Percentiles rank a stretch among this genome's conserved stretches.
Conservation (phyloP, 2,113 vertebrate species). For the Chamaetylas fuelleborni region DNA sequence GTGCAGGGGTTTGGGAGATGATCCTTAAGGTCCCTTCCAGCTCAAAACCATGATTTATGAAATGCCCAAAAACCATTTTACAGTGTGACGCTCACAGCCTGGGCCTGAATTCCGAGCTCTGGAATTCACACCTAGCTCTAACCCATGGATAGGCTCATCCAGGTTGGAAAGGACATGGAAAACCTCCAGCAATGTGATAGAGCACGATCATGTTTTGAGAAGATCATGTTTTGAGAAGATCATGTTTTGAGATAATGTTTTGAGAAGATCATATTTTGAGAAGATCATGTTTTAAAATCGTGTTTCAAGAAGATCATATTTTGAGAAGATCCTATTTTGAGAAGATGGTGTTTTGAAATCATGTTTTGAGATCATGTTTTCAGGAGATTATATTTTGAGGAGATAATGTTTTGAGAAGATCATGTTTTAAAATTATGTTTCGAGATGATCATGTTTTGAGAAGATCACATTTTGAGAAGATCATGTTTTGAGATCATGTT, state of each 20-base stretch:
- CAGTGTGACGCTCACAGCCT: accelerated
- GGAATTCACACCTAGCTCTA: background rate
- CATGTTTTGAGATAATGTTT: background rate
- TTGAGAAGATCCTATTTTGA: background rate
- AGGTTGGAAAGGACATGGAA: background rate
- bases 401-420: background rate
- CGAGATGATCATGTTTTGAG: background rate
- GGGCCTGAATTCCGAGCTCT: background rate
- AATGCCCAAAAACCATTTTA: background rate
- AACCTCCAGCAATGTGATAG: accelerated
- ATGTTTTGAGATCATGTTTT: background rate
- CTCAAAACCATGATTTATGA: background rate
- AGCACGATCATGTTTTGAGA: too few species aligned
- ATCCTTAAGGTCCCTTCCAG: background rate
- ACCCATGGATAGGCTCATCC: accelerated
- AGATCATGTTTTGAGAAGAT: background rate
- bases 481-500: background rate
- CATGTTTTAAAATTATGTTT: too few species aligned
- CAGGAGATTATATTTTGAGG: too few species aligned
- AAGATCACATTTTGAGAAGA: background rate
- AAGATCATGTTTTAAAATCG: too few species aligned
- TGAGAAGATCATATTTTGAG: too few species aligned
- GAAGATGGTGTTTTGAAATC: too few species aligned
- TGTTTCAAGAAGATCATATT: background rate
- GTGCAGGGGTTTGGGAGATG: background rate